Evolutionary conservation across 2,113 vertebrate species (phyloP).

Genomic region (Pipra filicauda): DNA sequence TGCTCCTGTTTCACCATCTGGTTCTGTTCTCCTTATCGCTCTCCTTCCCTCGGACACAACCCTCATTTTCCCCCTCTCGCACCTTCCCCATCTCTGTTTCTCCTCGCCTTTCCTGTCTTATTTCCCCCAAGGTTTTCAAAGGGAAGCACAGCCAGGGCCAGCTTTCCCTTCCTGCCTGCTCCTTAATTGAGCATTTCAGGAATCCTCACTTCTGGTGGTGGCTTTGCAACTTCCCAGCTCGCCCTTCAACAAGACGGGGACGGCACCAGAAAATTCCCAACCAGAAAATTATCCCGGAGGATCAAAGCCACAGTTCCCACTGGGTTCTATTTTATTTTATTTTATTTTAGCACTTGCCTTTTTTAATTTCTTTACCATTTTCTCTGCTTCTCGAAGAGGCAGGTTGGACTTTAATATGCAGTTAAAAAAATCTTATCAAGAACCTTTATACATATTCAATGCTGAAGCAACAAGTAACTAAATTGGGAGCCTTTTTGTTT

Average conservation of each 20-base stretch:
- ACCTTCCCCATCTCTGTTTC: not conserved
- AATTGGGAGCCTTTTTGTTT: conserved; percentile 56
- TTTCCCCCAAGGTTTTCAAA: conserved; percentile 53
- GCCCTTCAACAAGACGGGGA: fast-evolving
- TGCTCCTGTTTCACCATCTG: conserved; percentile 57
- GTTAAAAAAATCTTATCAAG: not conserved
- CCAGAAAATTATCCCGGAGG: not conserved
- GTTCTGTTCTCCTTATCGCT: conserved; percentile 48
- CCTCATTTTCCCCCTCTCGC: not conserved
- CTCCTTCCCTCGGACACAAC: not conserved
- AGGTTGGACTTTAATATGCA: not conserved
- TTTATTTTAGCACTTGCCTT: not conserved
- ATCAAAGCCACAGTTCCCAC: not conserved
- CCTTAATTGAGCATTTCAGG: not conserved
- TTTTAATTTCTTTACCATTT: not conserved
- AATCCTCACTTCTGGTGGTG: not conserved
- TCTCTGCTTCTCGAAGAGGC: not conserved
- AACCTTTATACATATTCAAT: conserved; percentile 32
- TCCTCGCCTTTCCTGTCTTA: not conserved
- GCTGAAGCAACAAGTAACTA: conserved; percentile 63
- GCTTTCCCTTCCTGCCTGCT: conserved; percentile 32
- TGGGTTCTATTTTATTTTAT: not conserved
- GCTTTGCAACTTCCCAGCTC: not conserved
- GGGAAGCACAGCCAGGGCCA: not conserved
- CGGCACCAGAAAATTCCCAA: not conserved